Base-by-base conservation (phyloP, 1,140 invertebrate species). In the Achroia grisella region DNA sequence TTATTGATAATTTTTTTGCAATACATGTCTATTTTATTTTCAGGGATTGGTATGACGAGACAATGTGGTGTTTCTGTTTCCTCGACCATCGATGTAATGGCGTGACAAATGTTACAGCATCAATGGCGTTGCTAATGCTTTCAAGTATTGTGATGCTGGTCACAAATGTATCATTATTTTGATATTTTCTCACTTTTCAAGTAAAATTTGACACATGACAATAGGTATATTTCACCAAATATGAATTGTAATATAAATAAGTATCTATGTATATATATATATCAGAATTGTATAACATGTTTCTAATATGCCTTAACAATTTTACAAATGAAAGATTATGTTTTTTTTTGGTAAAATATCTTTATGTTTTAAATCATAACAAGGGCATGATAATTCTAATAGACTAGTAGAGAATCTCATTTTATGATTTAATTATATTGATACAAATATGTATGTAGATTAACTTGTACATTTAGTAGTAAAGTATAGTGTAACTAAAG, bases 1-100 rank as follows among this genome's bases (percentile, higher is more conserved):
- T 23, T 23, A 3, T 23, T 23, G 6, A 3, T 23, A 3, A 23
- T 3, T 23, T 23, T 23, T 23, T 23, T 3, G 17, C 17, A 32
- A 32, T 32, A 9, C 9, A 32, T 32, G 4, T 6, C n/a, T n/a
- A n/a, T 28, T 63, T 69, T 56, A 62, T 64, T 89, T 91, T 40
- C 82, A 93, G 95, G 55, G 88, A 94, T 66, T 91, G 94, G 82
- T 97, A 93, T 67, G 93, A 94, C 61, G 89, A 94, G 56, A 93
- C 93, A 11, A 93, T 90, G 10, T 97, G 93, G 89, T 97, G 96
- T 72, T 96, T 97, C 63, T 97, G 96, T 71, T 95, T 95, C 64
- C 92, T 97, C 49, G 95, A 97, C 73, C 91, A 97, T 65, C 89
- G 95, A 62, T 97, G 96, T 78, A 97, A 97, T 67, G 73, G 78